Conservation (phyloP, 2,797 vertebrate genomes). For the Myotis pilosus region DNA sequence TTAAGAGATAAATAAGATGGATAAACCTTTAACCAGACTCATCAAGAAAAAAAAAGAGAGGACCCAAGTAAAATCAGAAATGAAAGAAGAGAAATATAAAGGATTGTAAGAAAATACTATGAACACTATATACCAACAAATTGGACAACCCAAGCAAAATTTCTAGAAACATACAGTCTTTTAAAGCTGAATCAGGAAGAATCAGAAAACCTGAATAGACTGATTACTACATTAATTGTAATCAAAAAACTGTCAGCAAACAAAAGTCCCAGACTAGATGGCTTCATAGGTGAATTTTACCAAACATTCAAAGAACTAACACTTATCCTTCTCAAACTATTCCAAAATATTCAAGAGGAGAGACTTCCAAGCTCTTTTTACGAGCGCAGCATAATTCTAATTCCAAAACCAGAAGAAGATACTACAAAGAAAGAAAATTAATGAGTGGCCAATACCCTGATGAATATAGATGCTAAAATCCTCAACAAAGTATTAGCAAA, state of each 20-base stretch:
- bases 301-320: not conserved
- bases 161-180: not conserved
- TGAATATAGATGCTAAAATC: not conserved
- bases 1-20: conserved; percentile 3
- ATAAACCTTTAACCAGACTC: not conserved
- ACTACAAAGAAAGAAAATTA: not conserved
- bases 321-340: not conserved
- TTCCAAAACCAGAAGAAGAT: not conserved
- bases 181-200: not conserved
- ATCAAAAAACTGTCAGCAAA: not conserved
- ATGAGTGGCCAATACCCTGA: not conserved
- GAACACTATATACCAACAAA: not conserved
- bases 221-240: too few species aligned
- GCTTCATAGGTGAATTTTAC: not conserved
- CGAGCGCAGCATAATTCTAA: not conserved
- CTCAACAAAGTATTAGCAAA: not conserved
- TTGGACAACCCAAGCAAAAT: not conserved
- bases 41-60: not conserved
- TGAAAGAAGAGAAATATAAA: not conserved
- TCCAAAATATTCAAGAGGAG: not conserved
- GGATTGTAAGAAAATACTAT: not conserved
- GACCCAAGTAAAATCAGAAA: not conserved
- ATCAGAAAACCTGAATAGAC: not conserved
- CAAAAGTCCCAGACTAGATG: not conserved
- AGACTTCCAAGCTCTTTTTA: not conserved